Evolutionary conservation across 1,140 invertebrate genomes (phyloP), one percentile per base, ranked within the genome.

Genomic region (Drosophila triauraria): DNA sequence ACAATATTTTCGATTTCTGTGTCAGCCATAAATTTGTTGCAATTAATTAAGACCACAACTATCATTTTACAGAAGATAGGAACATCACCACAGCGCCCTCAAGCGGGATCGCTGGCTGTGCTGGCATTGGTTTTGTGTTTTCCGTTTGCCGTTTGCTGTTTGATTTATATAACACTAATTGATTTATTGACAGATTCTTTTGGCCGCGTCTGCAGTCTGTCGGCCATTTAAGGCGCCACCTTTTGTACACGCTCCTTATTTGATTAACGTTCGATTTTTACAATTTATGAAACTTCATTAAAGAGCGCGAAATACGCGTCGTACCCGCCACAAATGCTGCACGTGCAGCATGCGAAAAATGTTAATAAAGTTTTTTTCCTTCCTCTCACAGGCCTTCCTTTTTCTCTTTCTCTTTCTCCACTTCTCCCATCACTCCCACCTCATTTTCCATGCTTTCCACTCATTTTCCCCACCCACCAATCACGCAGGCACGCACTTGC

Each of bases 231-330:
- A 62, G 84, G 85, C 68, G 60, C 59, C 78, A 77, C 75, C 56
- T 78, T 78, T 70, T 76, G 61, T 72, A 62, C 81, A 65, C 84
- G 77, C 77, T 83, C 84, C 84, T 88, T 87, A 88, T 87, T 87
- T 90, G 84, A 87, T 87, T 87, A 90, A 87, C 84, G 77, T 87
- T 88, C 84, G 84, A 88, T 87, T 88, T 82, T 84, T 62, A 80
- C 84, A 87, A 90, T 87, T 87, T 87, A 90, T 87, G 84, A 87
- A 87, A 87, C 84, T 87, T 88, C 69, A 87, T 87, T 87, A 87
- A 87, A 87, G 76, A 68, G 59, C 71, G 72, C 67, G 56, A 84
- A 80, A 83, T 61, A 70, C 80, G 85, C 54, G 54, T 50, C 60
- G 51, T 25, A 7, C 27, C 46, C 58, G 69, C 67, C 69, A 50